Evolutionary conservation across 2,113 vertebrate species (phyloP).

Genomic region (Jacana jacana): DNA sequence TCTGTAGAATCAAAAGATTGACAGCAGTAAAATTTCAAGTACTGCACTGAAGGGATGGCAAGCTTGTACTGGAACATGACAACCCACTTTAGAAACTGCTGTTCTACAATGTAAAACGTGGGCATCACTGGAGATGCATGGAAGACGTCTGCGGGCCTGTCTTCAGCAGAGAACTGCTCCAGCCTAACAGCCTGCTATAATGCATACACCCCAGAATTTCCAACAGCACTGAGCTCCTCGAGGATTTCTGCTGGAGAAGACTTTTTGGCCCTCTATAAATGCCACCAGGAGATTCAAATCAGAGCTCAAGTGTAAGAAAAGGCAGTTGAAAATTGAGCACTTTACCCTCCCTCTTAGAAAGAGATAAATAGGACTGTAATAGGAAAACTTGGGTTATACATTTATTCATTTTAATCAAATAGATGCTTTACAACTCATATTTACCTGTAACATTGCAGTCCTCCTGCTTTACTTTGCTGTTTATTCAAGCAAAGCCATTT

Average conservation of each 20-base stretch:
- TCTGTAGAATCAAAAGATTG: neutral
- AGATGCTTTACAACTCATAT: neutral
- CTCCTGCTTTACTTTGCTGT: neutral
- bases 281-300: neutral
- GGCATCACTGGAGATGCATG: neutral
- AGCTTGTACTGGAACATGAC: neutral
- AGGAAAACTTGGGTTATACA: neutral
- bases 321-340: neutral
- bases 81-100: neutral
- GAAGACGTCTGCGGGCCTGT: neutral
- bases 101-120: neutral
- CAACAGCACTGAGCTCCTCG: neutral
- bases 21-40: neutral
- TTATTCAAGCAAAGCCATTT: neutral
- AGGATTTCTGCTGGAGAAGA: neutral
- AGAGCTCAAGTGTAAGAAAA: neutral
- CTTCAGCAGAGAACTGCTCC: neutral
- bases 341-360: neutral
- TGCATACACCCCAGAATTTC: fast-evolving
- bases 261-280: neutral
- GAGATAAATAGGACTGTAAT: neutral
- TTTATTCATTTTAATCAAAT: neutral
- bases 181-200: neutral
- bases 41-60: neutral
- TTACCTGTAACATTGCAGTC: neutral